Evolutionary conservation across 1,140 invertebrate species (phyloP), one percentile per base, ranked within the genome.

Genomic region (Hetaerina americana): DNA sequence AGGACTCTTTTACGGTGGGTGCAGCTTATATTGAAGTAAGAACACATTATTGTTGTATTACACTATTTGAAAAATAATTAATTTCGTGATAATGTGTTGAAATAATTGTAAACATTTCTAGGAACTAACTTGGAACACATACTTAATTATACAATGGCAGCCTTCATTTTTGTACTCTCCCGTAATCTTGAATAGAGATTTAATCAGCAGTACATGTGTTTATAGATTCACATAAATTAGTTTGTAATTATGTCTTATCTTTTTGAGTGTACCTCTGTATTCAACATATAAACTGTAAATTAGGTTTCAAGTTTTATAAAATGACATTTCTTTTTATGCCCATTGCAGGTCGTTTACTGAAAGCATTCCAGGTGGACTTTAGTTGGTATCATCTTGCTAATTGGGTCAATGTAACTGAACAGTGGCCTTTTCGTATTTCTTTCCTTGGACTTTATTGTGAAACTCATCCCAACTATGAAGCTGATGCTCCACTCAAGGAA

Each of bases 301-400:
- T 27, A 25, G 27, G 1, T 73, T 25, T 26, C n/a, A 28, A 10
- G 25, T 22, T 70, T 27, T 71, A 72, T 74, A n/a, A 5, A 72
- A n/a, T 0, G n/a, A n/a, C n/a, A n/a, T 66, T 66, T 26, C 66
- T 27, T 73, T 71, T 75, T 15, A 70, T 72, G 75, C 70, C 73
- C 70, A 73, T 81, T 82, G 27, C 75, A 91, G 95, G 96, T 71
- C 90, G 97, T 66, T 85, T 99, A 72, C 82, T 99, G 73, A 95
- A 98, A 86, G 94, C 97, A 77, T 98, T 98, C 85, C 95, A 97
- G 82, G 95, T 99, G 74, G 97, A 99, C 79, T 99, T 99, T 81
- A 97, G 96, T 81, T 99, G 97, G 97, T 95, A 97, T 81, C 91
- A 96, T 75, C 83, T 98, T 74, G 94, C 95, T 69, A 94, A 92